Evolutionary conservation across 1,140 invertebrate species (phyloP).

Genomic region (Vollenhovia emeryi): DNA sequence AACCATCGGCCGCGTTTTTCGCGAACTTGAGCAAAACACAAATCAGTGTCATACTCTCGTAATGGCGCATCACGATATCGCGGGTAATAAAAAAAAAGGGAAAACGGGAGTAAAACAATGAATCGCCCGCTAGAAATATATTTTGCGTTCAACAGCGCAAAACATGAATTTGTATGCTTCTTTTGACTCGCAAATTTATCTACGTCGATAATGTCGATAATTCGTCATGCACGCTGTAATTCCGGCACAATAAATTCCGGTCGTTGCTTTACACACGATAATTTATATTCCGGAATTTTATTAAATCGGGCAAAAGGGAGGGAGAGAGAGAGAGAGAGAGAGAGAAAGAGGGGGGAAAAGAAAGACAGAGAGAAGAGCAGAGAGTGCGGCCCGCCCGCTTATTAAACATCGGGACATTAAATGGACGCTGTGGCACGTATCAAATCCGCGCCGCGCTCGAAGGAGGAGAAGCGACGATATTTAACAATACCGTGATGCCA

Average conservation of each 20-base stretch:
- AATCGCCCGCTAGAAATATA: conserved; percentile 26
- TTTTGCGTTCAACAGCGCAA: conserved; percentile 23
- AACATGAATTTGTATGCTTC: conserved; percentile 57
- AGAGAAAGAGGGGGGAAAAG: neutral
- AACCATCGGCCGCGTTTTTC: conserved; percentile 48
- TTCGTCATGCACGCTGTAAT: conserved; percentile 56
- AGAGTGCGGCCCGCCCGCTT: conserved; percentile 24
- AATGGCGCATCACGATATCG: conserved; percentile 2
- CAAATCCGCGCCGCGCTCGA: conserved; percentile 23
- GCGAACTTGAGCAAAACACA: conserved; percentile 50
- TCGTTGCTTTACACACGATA: conserved; percentile 54
- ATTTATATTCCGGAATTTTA: conserved; percentile 60
- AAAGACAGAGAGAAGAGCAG: neutral
- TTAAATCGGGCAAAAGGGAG: conserved; percentile 36
- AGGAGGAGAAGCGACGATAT: conserved; percentile 66
- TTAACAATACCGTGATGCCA: conserved; percentile 66
- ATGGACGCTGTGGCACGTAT: conserved; percentile 30
- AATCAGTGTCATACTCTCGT: conserved; percentile 34
- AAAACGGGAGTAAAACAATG: conserved; percentile 18
- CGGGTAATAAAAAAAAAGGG: neutral
- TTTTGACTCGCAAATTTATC: conserved; percentile 60
- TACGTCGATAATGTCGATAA: conserved; percentile 59
- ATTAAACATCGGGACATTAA: conserved; percentile 54
- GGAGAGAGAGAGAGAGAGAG: conserved; percentile 13
- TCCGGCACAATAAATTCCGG: conserved; percentile 52